A percentile compares a stretch with the other conserved stretches of the same genome.
phyloP scores from a whole-genome alignment of 2,113 vertebrate genomes.

The Paracanthobrama guichenoti region DNA sequence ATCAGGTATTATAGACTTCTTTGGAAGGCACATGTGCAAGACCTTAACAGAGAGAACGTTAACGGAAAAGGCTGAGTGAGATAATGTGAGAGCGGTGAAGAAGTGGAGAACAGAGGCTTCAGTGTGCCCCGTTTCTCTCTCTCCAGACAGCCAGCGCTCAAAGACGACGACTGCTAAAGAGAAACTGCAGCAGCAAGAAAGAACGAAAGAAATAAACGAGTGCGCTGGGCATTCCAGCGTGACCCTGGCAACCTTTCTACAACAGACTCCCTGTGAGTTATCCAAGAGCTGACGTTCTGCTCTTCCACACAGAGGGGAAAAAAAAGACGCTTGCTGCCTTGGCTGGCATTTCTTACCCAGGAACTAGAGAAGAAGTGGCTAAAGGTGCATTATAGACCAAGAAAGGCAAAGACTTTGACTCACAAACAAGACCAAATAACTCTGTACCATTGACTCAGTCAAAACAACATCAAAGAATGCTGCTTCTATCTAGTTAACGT shows the following conservation, averaged over 20 bases:
- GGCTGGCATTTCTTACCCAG: background rate
- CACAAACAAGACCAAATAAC: background rate
- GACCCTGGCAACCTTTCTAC: constrained; percentile 44
- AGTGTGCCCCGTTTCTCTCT: constrained; percentile 39
- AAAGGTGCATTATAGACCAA: background rate
- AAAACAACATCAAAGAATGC: constrained; percentile 18
- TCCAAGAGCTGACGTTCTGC: constrained; percentile 1
- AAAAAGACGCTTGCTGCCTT: background rate
- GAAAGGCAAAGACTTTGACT: background rate
- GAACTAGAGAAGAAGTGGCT: background rate
- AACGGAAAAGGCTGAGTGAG: constrained; percentile 22
- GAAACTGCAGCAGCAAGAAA: constrained; percentile 22
- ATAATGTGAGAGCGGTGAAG: constrained; percentile 16
- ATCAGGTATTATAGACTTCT: background rate
- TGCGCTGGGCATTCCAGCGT: constrained; percentile 39
- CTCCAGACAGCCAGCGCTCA: background rate
- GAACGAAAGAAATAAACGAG: constrained; percentile 24
- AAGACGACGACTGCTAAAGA: constrained; percentile 42
- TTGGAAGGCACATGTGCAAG: background rate
- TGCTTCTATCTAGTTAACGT: constrained; percentile 6
- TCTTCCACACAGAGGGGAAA: background rate
- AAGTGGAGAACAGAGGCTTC: constrained; percentile 48
- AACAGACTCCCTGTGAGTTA: constrained; percentile 22
- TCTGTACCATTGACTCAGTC: background rate
- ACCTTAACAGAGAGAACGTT: background rate